Evolutionary conservation across 2,888 invertebrate genomes (phyloP).

Genomic region (Ctena decussata): DNA sequence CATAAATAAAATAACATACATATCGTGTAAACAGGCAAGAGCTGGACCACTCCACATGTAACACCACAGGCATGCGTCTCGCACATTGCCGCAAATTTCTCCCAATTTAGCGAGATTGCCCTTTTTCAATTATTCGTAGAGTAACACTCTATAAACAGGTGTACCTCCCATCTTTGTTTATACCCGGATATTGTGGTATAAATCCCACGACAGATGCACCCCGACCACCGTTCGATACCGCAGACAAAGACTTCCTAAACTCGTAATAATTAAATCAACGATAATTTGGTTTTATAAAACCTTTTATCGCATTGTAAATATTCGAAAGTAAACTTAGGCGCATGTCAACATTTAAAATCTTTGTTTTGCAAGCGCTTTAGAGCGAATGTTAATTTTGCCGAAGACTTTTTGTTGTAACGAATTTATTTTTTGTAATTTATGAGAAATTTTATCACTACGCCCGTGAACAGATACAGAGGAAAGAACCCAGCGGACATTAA

Average conservation of each 20-base stretch:
- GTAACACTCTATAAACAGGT: constrained; percentile 1
- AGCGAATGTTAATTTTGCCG: too few species aligned
- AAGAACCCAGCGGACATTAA: too few species aligned
- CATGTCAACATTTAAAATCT: too few species aligned
- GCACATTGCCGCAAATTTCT: constrained; percentile 1
- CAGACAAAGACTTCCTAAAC: background rate
- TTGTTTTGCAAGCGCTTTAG: too few species aligned
- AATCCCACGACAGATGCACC: background rate
- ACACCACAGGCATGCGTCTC: background rate
- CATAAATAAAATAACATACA: too few species aligned
- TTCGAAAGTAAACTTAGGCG: background rate
- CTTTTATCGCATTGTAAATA: background rate
- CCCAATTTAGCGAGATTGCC: background rate
- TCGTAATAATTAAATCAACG: background rate
- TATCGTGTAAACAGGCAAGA: too few species aligned
- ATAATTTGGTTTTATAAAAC: background rate
- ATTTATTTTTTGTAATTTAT: too few species aligned
- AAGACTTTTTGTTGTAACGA: too few species aligned
- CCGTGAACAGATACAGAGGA: too few species aligned
- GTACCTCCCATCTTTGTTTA: background rate
- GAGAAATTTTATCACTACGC: too few species aligned
- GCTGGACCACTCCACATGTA: background rate
- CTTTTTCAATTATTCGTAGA: background rate
- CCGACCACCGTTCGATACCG: background rate
- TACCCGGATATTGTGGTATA: background rate